Conservation (phyloP, 1,140 invertebrate species). For the Phortica variegata region DNA sequence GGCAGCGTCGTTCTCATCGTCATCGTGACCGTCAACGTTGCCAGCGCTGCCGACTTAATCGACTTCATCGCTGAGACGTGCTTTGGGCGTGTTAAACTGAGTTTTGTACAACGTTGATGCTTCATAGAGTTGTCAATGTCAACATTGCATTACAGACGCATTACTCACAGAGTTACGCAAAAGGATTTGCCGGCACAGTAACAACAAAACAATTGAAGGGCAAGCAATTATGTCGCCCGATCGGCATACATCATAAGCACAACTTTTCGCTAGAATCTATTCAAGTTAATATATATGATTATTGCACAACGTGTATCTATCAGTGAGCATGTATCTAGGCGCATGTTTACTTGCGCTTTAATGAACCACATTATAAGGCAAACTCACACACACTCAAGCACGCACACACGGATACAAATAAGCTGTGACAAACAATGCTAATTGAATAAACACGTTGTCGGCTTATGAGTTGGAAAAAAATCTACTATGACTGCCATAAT, state of each 20-base stretch:
- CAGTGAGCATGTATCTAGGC: conserved; percentile 23
- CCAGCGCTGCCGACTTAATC: no score
- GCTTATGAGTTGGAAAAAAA: no score
- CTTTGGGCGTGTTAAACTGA: conserved; percentile 46
- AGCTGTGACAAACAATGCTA: conserved; percentile 23
- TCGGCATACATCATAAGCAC: no score
- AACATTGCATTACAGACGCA: no score
- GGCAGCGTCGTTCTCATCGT: conserved; percentile 1
- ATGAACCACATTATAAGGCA: conserved; percentile 20
- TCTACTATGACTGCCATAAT: no score
- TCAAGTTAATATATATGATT: no score
- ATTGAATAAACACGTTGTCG: conserved; percentile 51
- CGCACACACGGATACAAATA: conserved; percentile 1
- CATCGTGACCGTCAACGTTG: no score
- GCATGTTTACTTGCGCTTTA: conserved; percentile 12
- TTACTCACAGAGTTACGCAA: no score
- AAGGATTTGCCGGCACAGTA: conserved; percentile 30
- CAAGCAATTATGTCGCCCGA: conserved; percentile 50
- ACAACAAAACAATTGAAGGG: conserved; percentile 38
- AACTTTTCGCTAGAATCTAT: no score
- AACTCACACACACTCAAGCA: conserved; percentile 9
- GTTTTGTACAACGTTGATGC: conserved; percentile 16
- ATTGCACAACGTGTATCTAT: conserved; percentile 23
- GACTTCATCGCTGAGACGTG: conserved; percentile 27
- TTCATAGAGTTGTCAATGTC: conserved; percentile 48